Conservation (phyloP, 2,797 vertebrate genomes). For the Aquila chrysaetos region DNA sequence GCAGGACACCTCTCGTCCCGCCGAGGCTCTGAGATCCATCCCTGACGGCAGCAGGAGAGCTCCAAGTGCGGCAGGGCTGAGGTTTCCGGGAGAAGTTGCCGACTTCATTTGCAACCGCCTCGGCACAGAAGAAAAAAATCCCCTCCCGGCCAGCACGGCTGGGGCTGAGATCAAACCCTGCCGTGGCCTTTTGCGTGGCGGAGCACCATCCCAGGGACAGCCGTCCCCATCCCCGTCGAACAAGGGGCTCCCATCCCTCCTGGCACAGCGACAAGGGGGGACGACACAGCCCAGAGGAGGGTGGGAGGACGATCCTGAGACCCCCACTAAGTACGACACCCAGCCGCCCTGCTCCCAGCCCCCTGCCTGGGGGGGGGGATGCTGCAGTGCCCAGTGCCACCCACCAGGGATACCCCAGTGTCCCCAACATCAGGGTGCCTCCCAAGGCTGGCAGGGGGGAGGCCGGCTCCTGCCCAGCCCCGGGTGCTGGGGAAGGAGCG, state of each 20-base stretch:
- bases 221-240: accelerated
- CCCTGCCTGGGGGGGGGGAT: background rate
- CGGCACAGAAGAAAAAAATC: background rate
- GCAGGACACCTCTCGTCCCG: accelerated
- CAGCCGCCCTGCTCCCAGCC: background rate
- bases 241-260: background rate
- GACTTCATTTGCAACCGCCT: background rate
- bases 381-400: background rate
- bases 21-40: background rate
- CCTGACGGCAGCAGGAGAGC: background rate
- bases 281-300: accelerated
- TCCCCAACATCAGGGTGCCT: accelerated
- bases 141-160: background rate
- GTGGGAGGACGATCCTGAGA: background rate
- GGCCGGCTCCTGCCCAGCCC: background rate
- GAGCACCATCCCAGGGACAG: background rate
- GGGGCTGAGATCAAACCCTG: background rate
- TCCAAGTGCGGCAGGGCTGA: accelerated
- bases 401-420: background rate
- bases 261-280: accelerated
- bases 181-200: accelerated
- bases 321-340: background rate
- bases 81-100: background rate
- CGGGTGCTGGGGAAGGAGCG: background rate
- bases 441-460: background rate